Base-by-base conservation (phyloP, 2,797 vertebrate genomes). In the Lycodopsis pacificus region DNA sequence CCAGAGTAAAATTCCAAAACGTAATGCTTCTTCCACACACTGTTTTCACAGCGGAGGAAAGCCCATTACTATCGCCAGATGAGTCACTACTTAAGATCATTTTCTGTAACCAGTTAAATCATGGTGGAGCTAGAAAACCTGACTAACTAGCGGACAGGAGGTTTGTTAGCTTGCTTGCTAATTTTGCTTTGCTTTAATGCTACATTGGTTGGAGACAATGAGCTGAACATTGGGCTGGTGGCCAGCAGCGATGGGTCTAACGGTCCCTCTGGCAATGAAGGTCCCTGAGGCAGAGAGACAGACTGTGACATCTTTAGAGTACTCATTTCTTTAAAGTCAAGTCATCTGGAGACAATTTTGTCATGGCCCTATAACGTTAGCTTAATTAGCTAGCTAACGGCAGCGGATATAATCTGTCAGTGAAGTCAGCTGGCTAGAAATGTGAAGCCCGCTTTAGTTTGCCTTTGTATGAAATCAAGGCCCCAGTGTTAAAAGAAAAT, bases 401-500 rank as follows among this genome's bases (percentile, higher is more conserved):
- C 40, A n/a, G 12, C n/a, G 11, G 22, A 58, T 25, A 7, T 27
- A 56, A 15, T 59, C 56, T 58, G 51, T 46, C 57, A 59, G 30
- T 5, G 14, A 25, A 62, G 17, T 58, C 40, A 34, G 10, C 1
- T 0, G 3, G 32, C 22, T 51, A 7, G 9, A 42, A 76, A 44
- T 63, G 4, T 38, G 42, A 51, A 42, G 11, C 53, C 12, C 48
- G 42, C 6, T 40, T 51, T 64, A 40, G 15, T 65, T 15, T 59
- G 54, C 46, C 46, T 32, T 22, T 44, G 12, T 58, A 4, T 65
- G 17, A 76, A 76, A 61, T 53, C 27, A 34, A 20, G 46, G 25
- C 30, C 34, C n/a, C 27, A 20, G 10, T 44, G 36, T 57, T 44
- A 46, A 7, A 54, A 7, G 54, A 44, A 20, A 49, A n/a, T 15